These are phyloP conservation scores for Kryptolebias marmoratus DNA, from an alignment of 2,113 vertebrate genomes.

Conservation along the genomic window DNA sequence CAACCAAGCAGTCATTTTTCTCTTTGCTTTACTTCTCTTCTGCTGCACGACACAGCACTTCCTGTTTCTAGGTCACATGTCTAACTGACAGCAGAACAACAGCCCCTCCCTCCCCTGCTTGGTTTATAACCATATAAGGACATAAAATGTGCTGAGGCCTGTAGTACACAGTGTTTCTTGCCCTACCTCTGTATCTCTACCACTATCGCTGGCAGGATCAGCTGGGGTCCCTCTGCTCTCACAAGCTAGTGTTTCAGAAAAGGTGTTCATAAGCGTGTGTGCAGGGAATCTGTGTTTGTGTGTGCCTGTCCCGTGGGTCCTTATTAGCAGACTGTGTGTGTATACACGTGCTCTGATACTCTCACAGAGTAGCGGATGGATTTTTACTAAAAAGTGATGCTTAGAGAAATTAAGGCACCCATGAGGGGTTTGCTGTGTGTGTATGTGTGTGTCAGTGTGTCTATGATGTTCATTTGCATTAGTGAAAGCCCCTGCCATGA, in stretches of 20 bases:
- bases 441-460: conserved; percentile 17
- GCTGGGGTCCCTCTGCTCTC: conserved; percentile 12
- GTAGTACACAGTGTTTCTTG: conserved; percentile 14
- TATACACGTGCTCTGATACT: conserved; percentile 40
- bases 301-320: conserved; percentile 32
- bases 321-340: conserved; percentile 60
- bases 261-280: background rate
- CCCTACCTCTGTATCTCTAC: conserved; percentile 23
- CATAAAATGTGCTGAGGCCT: conserved; percentile 59
- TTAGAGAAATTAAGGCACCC: conserved; percentile 33
- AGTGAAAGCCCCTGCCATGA: conserved; percentile 22
- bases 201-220: conserved; percentile 7
- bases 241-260: conserved; percentile 16
- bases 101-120: conserved; percentile 41
- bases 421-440: conserved; percentile 10
- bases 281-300: conserved; percentile 1
- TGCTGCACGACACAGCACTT: conserved; percentile 64
- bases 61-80: conserved; percentile 75
- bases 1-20: conserved; percentile 22
- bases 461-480: conserved; percentile 31
- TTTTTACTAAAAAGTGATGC: conserved; percentile 60
- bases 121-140: conserved; percentile 82
- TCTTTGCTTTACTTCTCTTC: conserved; percentile 35
- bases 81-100: conserved; percentile 55
- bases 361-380: conserved; percentile 54